Base-by-base conservation (phyloP, 2,113 vertebrate genomes). In the Myrmecophaga tridactyla region DNA sequence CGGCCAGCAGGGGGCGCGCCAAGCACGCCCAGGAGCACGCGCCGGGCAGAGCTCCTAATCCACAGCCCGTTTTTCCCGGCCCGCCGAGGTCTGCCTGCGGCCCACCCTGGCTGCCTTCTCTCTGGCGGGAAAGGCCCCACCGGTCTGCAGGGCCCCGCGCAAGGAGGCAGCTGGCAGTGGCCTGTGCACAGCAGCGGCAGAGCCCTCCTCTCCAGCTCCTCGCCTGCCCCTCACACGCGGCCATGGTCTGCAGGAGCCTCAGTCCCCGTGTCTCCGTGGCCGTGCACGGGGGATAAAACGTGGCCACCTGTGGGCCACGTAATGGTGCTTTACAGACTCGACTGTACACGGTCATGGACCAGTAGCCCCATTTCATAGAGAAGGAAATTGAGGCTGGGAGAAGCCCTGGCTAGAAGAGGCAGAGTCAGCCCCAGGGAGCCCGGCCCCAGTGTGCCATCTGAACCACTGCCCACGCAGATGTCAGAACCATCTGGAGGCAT, bases 1-100 rank as follows among this genome's bases (percentile, higher is more conserved):
- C 1, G 72, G 63, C 91, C 96, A 96, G 96, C 93, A 97, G 96
- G 83, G 93, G 97, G 97, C 73, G 62, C 3, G n/a, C 60, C 62
- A 31, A 21, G 82, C 90, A 48, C 10, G 21, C 7, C 0, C 21
- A 7, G 63, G n/a, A 1, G 10, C 0, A 1, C 15, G 39, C 48
- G n/a, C 29, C 3, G 3, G 23, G 15, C 46, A 21, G 17, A 6
- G 39, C 14, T 72, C 29, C 27, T 4, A 23, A 4, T 1, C 10
- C 65, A 10, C 41, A 17, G 5, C 48, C 23, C 4, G 21, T 13
- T n/a, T 11, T 23, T 27, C 29, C 2, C 0, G 21, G 43, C 31
- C 34, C 27, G 2, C 48, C 48, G 10, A 2, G 14, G 48, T 51
- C 48, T 51, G 48, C 48, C 48, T 51, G 10, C 48, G 14, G 10